Percentiles rank a stretch among this genome's conserved stretches.
phyloP scores from a whole-genome alignment of 2,113 vertebrate genomes.

The Microtus montanus region DNA sequence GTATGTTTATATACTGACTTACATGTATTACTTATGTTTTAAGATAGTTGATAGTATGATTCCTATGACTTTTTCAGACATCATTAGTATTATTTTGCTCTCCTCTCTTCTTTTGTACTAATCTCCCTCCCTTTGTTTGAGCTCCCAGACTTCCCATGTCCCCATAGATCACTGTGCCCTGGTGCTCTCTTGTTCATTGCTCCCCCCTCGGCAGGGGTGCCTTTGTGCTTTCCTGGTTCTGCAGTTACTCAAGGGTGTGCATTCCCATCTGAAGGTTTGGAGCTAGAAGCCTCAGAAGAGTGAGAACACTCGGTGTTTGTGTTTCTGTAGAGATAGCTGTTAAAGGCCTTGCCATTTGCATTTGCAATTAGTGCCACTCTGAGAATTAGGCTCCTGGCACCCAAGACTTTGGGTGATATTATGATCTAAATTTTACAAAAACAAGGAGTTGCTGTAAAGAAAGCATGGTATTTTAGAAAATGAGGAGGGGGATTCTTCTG shows the following conservation, averaged over 20 bases:
- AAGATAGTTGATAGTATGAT: no score
- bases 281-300: no score
- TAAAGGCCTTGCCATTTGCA: not conserved
- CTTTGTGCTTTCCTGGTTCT: not conserved
- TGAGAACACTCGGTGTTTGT: not conserved
- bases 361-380: not conserved
- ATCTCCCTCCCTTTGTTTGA: no score
- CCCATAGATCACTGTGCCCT: not conserved
- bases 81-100: no score
- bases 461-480: not conserved
- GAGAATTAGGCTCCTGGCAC: not conserved
- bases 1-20: not conserved
- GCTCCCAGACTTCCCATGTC: not conserved
- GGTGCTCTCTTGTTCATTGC: no score
- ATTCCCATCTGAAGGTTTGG: not conserved
- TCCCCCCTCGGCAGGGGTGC: rapidly evolving
- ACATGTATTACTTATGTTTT: not conserved
- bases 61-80: no score
- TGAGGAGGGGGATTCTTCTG: not conserved
- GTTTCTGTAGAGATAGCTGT: not conserved
- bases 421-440: not conserved
- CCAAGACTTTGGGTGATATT: not conserved
- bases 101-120: no score
- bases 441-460: not conserved
- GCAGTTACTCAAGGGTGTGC: not conserved